Evolutionary conservation across 2,113 vertebrate genomes (phyloP).

Genomic region (Tauraco erythrolophus): DNA sequence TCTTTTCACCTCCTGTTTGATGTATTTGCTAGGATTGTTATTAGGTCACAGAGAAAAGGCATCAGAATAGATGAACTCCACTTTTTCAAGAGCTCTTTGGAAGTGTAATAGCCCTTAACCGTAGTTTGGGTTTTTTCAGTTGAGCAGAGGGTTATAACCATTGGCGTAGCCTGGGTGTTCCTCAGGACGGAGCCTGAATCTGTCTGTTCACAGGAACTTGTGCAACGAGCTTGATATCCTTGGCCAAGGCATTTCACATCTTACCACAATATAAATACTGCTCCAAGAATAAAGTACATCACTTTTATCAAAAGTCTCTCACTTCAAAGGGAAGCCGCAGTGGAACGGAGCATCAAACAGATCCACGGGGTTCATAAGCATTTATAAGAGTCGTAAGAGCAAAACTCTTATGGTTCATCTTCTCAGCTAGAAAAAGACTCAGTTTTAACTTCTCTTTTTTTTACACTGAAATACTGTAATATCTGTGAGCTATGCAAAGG

Average conservation of each 20-base stretch:
- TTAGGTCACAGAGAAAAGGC: neutral
- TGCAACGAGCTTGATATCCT: neutral
- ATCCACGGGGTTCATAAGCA: neutral
- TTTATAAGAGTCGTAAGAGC: conserved; percentile 29
- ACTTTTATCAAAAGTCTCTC: neutral
- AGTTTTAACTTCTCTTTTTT: neutral
- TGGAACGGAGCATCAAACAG: neutral
- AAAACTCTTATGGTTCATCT: neutral
- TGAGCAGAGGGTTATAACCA: neutral
- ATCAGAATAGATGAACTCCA: neutral
- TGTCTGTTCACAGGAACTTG: neutral
- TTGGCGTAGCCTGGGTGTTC: neutral
- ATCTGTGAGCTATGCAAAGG: neutral
- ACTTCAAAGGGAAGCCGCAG: conserved; percentile 27
- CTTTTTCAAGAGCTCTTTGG: neutral
- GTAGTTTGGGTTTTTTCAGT: neutral
- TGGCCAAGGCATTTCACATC: neutral
- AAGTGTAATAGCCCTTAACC: neutral
- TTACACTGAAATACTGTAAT: neutral
- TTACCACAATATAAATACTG: neutral
- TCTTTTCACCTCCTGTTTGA: neutral
- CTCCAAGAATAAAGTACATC: neutral
- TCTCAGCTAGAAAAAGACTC: neutral
- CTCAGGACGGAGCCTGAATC: neutral
- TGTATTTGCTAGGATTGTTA: neutral